phyloP scores from a whole-genome alignment of 2,113 vertebrate genomes.

The Gobius niger region DNA sequence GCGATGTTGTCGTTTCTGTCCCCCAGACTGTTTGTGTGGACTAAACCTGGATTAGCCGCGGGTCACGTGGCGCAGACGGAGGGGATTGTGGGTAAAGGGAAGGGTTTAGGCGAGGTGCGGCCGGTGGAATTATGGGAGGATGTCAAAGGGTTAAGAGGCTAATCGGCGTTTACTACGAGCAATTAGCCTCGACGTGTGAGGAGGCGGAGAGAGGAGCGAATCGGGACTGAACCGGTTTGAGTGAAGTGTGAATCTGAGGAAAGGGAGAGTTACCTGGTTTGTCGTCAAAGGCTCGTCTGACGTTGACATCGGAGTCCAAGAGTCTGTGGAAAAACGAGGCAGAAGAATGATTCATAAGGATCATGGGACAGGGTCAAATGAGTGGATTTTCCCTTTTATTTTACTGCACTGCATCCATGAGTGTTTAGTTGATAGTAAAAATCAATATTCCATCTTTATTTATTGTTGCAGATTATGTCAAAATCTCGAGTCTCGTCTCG shows the following conservation, averaged over 20 bases:
- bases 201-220: neutral
- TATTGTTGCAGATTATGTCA: no score
- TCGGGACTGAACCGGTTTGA: neutral
- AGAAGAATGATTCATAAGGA: neutral
- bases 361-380: no score
- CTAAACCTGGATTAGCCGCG: neutral
- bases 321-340: neutral
- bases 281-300: neutral
- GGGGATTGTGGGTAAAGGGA: neutral
- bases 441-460: no score
- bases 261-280: neutral
- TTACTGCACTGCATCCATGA: no score
- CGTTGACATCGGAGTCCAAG: neutral
- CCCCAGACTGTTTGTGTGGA: constrained; percentile 5
- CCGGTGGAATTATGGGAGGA: neutral
- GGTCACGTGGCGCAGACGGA: neutral
- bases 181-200: neutral
- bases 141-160: neutral
- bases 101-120: neutral
- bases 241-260: neutral
- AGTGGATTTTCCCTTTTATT: no score
- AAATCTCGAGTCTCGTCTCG: no score
- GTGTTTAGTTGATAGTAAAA: no score
- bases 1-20: neutral
- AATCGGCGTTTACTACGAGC: neutral